Base-by-base conservation (phyloP, 2,113 vertebrate species). In the Myotis davidii region DNA sequence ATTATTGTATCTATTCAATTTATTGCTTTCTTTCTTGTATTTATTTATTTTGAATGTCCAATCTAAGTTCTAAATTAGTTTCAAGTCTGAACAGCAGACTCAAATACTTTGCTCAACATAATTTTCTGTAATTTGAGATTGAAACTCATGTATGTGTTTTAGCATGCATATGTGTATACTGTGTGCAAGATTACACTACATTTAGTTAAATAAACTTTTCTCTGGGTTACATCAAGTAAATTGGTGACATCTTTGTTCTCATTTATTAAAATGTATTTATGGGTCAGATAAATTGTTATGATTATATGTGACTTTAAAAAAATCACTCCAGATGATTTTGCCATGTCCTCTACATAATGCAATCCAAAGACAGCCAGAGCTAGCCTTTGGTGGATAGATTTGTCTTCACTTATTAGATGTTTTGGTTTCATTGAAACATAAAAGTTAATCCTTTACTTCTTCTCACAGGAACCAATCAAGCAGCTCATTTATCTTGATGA, bases 401-500 rank as follows among this genome's bases (percentile, higher is more conserved):
- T 90, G 69, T 34, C n/a, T 70, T 90, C 20, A 32, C 13, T 90
- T 23, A 85, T 73, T 90, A 61, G 32, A 81, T 42, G 29, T 27
- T 90, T 81, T 70, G 13, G 67, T 64, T 95, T 81, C 54, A 73
- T 9, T 81, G n/a, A 73, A 93, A 90, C 18, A 78, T 27, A 94
- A 94, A 94, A n/a, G 18, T 59, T 76, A 86, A 91, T 83, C n/a
- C 34, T 82, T 64, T 17, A 50, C n/a, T 8, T 74, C 20, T 76
- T 86, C 27, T 34, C 32, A 25, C 18, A 88, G 59, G 25, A 82
- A 79, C 39, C n/a, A 84, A 37, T 32, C 39, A 52, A 90, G 16
- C 14, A 59, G 34, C 9, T 85, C 59, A 92, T 94, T 90, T 94
- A 87, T 78, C 94, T 94, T 93, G 67, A 90, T 90, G 10, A 59